Conservation (phyloP, 1,140 invertebrate genomes). For the Danaus plexippus region DNA sequence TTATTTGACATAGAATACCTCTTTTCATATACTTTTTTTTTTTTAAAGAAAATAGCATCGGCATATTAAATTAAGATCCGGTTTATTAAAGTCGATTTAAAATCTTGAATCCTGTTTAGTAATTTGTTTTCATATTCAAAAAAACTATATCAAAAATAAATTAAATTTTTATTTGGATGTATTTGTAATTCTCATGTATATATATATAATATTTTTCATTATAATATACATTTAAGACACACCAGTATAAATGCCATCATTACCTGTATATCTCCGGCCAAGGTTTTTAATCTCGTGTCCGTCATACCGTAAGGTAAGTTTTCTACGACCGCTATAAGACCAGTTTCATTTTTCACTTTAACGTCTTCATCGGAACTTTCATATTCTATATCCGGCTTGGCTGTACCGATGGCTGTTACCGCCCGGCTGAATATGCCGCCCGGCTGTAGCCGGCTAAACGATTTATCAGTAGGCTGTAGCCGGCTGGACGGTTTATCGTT, state of each 20-base stretch:
- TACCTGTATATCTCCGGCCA: constrained; percentile 64
- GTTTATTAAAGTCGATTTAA: too few species aligned
- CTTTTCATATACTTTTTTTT: too few species aligned
- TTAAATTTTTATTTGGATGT: neutral
- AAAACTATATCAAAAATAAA: constrained; percentile 12
- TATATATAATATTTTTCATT: neutral
- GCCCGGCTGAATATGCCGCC: constrained; percentile 50
- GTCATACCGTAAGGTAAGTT: constrained; percentile 59
- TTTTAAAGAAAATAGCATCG: too few species aligned
- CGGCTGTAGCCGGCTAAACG: constrained; percentile 28
- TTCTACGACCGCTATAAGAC: constrained; percentile 24
- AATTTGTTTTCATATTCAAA: neutral
- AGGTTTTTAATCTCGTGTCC: constrained; percentile 43
- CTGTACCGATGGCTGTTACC: constrained; percentile 36
- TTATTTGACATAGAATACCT: too few species aligned
- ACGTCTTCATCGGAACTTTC: constrained; percentile 29
- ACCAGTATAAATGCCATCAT: constrained; percentile 15
- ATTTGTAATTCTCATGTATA: neutral
- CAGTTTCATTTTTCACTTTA: constrained; percentile 21
- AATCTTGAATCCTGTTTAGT: neutral
- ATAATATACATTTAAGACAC: neutral
- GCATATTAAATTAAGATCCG: too few species aligned
- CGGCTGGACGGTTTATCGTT: constrained; percentile 37
- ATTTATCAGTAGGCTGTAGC: constrained; percentile 27
- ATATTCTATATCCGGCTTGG: constrained; percentile 33